Conservation (phyloP, 2,113 vertebrate genomes). For the Eonycteris spelaea region DNA sequence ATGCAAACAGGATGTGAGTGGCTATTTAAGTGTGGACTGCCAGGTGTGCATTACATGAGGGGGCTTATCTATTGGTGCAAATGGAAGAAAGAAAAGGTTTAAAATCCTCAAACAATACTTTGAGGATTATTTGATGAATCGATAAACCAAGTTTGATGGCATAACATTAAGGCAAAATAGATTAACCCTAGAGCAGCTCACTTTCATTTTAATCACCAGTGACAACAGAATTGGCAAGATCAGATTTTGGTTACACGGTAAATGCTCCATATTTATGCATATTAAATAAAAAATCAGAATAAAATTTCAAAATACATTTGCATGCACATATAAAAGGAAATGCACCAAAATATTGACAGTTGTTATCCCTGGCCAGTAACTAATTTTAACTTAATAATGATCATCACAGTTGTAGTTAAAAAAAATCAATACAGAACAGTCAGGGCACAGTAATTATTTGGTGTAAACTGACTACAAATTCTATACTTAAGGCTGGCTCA, state of each 20-base stretch:
- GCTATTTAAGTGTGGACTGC: background rate
- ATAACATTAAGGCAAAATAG: background rate
- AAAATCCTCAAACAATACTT: background rate
- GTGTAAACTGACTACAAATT: background rate
- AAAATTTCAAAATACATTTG: background rate
- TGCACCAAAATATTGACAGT: background rate
- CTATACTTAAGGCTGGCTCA: background rate
- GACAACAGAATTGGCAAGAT: background rate
- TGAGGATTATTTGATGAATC: background rate
- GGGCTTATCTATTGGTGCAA: background rate
- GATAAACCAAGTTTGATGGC: slow-evolving; percentile 20
- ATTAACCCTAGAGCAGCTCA: background rate
- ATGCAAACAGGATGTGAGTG: background rate
- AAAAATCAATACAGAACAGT: background rate
- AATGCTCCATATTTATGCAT: background rate
- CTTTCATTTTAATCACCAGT: background rate
- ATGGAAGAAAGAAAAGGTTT: background rate
- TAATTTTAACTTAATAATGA: slow-evolving; percentile 14
- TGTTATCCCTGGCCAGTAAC: background rate
- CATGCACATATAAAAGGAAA: background rate
- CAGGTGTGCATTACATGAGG: background rate
- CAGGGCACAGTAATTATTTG: background rate
- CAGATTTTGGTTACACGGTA: background rate
- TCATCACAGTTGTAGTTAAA: background rate
- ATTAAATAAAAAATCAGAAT: background rate